phyloP scores from a whole-genome alignment of 2,113 vertebrate species.

The Pyxicephalus adspersus region DNA sequence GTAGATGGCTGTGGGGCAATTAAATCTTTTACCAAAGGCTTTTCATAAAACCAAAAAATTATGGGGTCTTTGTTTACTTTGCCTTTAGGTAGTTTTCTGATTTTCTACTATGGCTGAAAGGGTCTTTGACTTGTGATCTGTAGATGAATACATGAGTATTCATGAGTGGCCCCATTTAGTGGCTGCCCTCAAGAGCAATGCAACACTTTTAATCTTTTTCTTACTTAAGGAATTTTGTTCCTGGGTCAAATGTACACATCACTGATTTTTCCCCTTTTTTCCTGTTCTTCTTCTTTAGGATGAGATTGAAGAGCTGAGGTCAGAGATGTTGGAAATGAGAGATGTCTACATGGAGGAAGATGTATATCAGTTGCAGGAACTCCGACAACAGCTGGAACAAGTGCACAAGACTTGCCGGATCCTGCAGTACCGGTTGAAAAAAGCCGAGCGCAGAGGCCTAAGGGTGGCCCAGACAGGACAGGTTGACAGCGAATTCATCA shows the following conservation, averaged over 20 bases:
- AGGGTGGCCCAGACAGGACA: slow-evolving; percentile 93
- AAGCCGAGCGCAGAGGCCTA: slow-evolving; percentile 93
- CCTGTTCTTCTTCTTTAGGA: slow-evolving; percentile 73
- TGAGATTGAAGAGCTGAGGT: slow-evolving; percentile 94
- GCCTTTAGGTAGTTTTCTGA: too few relatives aligned
- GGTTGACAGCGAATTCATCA: slow-evolving; percentile 91
- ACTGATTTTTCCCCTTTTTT: background rate
- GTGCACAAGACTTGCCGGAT: slow-evolving; percentile 97
- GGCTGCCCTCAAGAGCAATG: too few relatives aligned
- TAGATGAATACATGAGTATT: too few relatives aligned
- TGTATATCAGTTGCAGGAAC: slow-evolving; percentile 95
- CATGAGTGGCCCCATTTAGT: too few relatives aligned
- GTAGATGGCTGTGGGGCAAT: too few relatives aligned
- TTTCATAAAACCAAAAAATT: too few relatives aligned
- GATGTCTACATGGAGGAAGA: slow-evolving; percentile 99
- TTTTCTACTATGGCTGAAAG: too few relatives aligned
- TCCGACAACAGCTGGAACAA: slow-evolving; percentile 94
- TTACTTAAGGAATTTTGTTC: background rate
- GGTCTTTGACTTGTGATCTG: too few relatives aligned
- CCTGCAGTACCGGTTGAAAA: slow-evolving; percentile 94
- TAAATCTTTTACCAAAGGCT: too few relatives aligned
- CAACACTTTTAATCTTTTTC: background rate
- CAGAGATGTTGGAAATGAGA: slow-evolving; percentile 98
- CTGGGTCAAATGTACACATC: background rate
- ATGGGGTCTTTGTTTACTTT: too few relatives aligned